Evolutionary conservation across 1,140 invertebrate genomes (phyloP), one percentile per base, ranked within the genome.

Genomic region (Drosophila kurseongensis): DNA sequence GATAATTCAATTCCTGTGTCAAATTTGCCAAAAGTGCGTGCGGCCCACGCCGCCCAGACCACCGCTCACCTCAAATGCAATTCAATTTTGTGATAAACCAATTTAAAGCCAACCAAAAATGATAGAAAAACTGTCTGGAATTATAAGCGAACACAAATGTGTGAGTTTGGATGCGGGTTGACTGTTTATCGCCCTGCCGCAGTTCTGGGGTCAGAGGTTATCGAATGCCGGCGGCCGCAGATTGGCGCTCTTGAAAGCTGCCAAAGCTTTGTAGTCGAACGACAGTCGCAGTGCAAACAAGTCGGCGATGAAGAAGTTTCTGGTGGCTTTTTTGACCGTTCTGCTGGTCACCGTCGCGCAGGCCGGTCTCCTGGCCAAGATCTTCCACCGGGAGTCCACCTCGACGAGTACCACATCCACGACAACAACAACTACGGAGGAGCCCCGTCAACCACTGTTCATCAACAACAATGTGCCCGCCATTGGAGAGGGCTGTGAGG

Each of bases 1-100:
- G 75, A 83, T 75, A 69, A 83, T 83, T 83, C 80, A 83, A 83
- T 83, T 83, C 81, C 58, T 56, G 59, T 78, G 69, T 54, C 80
- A 68, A 82, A 78, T 78, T 69, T 62, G 60, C 48, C 57, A 77
- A 80, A 81, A 72, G 55, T 56, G 42, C 47, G 54, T n/a, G 35
- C 29, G 40, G 12, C 35, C 16, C n/a, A 13, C 16, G 16, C 41
- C 35, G 48, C 60, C n/a, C 47, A 29, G 1, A 8, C 29, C 41
- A 4, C n/a, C 52, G 16, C 35, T 18, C 27, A 51, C 71, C 52
- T 56, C 58, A 41, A 65, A 40, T 63, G 59, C 72, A 75, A 61
- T 75, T 75, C 41, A 75, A 75, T 75, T 75, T 65, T 18, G 71
- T 23, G 72, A 75, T 75, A 75, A 74, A 75, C 71, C 52, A 75